Percentiles rank a stretch among this genome's conserved stretches.
Conservation (phyloP, 2,888 invertebrate species). For the Limnephilus marmoratus region DNA sequence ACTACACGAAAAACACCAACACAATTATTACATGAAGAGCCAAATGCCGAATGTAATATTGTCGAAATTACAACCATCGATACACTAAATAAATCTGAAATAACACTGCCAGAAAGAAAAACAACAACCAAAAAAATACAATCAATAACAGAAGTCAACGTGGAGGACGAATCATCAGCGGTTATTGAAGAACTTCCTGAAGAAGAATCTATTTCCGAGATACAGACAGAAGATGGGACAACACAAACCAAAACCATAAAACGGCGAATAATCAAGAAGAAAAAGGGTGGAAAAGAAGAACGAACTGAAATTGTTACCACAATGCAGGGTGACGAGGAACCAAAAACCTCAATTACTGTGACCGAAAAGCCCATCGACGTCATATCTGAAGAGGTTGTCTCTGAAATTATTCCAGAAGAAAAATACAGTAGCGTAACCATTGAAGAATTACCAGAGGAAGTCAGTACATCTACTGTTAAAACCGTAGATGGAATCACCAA, state of each 20-base stretch:
- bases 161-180: background rate
- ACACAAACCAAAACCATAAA: too few species aligned
- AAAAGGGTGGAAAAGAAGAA: conserved; percentile 71
- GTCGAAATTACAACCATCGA: conserved; percentile 59
- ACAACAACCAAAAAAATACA: background rate
- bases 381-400: background rate
- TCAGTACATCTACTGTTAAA: conserved; percentile 60
- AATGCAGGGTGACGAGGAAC: conserved; percentile 60
- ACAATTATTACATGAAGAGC: conserved; percentile 51
- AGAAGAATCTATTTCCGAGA: conserved; percentile 59
- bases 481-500: conserved; percentile 48
- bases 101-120: conserved; percentile 6
- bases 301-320: conserved; percentile 71
- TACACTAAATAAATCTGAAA: conserved; percentile 33
- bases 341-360: conserved; percentile 67
- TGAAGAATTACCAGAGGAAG: conserved; percentile 64
- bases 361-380: conserved; percentile 67
- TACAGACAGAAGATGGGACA: background rate
- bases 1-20: conserved; percentile 62
- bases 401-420: conserved; percentile 53
- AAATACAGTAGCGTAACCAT: conserved; percentile 50
- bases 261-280: conserved; percentile 68
- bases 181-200: conserved; percentile 50
- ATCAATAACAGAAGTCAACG: background rate
- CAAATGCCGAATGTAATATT: conserved; percentile 54